A percentile compares a stretch with the other conserved stretches of the same genome.
Conservation (phyloP, 1,140 invertebrate species). For the Drosophila virilis region DNA sequence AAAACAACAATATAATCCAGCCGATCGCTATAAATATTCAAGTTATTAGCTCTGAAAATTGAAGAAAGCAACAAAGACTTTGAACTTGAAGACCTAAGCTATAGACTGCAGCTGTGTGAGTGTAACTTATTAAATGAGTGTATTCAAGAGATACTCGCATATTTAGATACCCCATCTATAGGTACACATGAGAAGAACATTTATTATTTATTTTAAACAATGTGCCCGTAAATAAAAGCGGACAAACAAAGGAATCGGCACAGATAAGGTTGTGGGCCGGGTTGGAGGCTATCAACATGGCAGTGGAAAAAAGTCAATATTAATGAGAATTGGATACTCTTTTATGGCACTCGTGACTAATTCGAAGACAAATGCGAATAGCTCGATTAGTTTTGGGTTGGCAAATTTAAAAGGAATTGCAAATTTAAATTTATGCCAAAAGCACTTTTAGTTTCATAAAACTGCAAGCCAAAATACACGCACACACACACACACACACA, state of each 20-base stretch:
- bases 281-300: constrained; percentile 13
- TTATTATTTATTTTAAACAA: constrained; percentile 44
- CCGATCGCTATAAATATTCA: too few relatives aligned
- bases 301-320: constrained; percentile 26
- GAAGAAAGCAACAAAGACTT: too few relatives aligned
- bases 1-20: background rate
- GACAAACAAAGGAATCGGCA: constrained; percentile 27
- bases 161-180: background rate
- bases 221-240: constrained; percentile 35
- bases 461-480: background rate
- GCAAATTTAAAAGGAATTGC: background rate
- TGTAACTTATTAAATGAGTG: background rate
- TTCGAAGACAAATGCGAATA: background rate
- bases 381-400: background rate
- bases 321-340: background rate
- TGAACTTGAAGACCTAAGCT: too few relatives aligned
- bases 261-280: constrained; percentile 35
- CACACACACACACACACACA: background rate
- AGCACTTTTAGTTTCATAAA: background rate
- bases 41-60: background rate
- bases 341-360: too few relatives aligned
- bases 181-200: constrained; percentile 4
- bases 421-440: background rate
- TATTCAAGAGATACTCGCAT: background rate
- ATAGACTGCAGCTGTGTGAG: background rate